These are phyloP conservation scores for Climacteris rufus DNA, from an alignment of 2,113 vertebrate species.

Conservation along the genomic window DNA sequence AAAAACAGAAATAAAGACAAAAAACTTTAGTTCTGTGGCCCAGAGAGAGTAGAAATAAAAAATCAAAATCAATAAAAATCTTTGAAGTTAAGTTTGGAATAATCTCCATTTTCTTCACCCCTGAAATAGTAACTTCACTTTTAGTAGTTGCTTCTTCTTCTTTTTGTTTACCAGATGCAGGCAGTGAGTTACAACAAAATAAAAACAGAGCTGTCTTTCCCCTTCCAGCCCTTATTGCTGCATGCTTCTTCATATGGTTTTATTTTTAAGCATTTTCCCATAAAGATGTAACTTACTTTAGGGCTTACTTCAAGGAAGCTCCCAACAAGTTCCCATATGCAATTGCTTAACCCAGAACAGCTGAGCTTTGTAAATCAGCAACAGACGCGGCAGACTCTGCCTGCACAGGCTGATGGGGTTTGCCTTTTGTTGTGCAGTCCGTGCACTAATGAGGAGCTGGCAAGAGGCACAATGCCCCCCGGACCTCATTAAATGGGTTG, in stretches of 20 bases:
- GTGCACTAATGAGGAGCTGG: slow-evolving; percentile 11
- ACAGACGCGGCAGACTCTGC: neutral
- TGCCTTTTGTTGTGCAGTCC: neutral
- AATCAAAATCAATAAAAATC: neutral
- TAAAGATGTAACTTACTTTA: slow-evolving; percentile 57
- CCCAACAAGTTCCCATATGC: slow-evolving; percentile 2
- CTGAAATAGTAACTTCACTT: neutral
- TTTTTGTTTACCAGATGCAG: neutral
- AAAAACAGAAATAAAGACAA: neutral
- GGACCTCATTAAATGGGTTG: neutral
- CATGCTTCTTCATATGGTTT: slow-evolving; percentile 32
- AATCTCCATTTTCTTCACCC: neutral
- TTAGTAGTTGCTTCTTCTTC: neutral
- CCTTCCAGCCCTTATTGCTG: neutral
- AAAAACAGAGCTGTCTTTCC: neutral
- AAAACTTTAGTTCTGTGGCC: neutral
- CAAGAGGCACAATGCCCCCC: neutral
- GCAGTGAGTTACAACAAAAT: neutral
- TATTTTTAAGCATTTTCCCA: slow-evolving; percentile 32
- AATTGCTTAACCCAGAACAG: slow-evolving; percentile 27
- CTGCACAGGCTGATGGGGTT: neutral
- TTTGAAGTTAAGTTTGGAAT: neutral
- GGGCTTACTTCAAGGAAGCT: slow-evolving; percentile 54
- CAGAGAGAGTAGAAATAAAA: neutral
- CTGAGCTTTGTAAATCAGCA: slow-evolving; percentile 37